phyloP scores from a whole-genome alignment of 2,888 invertebrate genomes.

The Hipparchia semele region DNA sequence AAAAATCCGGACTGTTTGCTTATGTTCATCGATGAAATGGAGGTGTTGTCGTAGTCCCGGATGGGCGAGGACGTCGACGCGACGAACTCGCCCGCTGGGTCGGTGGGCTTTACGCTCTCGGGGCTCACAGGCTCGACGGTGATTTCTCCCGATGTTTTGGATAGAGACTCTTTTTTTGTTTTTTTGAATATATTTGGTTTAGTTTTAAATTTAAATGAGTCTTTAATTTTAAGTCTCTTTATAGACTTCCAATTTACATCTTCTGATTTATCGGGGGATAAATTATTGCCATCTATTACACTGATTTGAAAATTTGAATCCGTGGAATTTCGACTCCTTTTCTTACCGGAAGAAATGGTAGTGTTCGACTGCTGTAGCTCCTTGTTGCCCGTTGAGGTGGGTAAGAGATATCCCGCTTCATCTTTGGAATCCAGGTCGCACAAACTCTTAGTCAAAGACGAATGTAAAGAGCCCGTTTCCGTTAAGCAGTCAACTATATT shows the following conservation, averaged over 20 bases:
- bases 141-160: conserved; percentile 70
- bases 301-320: conserved; percentile 77
- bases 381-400: conserved; percentile 62
- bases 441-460: conserved; percentile 74
- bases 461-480: conserved; percentile 72
- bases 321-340: conserved; percentile 77
- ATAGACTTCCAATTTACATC: conserved; percentile 80
- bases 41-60: conserved; percentile 74
- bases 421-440: conserved; percentile 76
- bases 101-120: conserved; percentile 70
- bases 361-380: conserved; percentile 74
- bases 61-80: conserved; percentile 78
- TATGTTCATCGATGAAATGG: conserved; percentile 74
- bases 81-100: conserved; percentile 71
- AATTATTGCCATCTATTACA: conserved; percentile 60
- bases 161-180: conserved; percentile 70
- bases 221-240: conserved; percentile 78
- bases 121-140: conserved; percentile 72
- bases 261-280: conserved; percentile 74
- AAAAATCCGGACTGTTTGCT: conserved; percentile 80
- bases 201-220: conserved; percentile 79
- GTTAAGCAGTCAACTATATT: conserved; percentile 75
- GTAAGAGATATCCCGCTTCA: conserved; percentile 65
- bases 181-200: conserved; percentile 77
- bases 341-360: conserved; percentile 77